Evolutionary conservation across 2,113 vertebrate species (phyloP).

Genomic region (Suncus etruscus): DNA sequence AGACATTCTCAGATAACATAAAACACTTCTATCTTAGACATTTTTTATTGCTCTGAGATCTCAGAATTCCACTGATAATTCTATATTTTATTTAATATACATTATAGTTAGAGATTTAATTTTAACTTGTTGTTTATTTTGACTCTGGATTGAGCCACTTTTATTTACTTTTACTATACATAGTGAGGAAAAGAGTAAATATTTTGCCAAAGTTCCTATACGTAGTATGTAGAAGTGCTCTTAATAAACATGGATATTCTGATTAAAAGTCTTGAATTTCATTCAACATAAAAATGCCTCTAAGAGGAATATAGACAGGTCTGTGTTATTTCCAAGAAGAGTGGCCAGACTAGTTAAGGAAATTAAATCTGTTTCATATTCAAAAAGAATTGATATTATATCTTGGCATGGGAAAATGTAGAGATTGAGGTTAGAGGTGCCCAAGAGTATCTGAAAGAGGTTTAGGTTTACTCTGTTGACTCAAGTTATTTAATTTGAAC

Average conservation of each 20-base stretch:
- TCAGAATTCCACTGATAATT: not conserved
- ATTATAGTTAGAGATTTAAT: not conserved
- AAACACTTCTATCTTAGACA: not conserved
- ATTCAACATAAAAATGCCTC: not conserved
- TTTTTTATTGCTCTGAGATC: not conserved
- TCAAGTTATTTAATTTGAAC: conserved; percentile 36
- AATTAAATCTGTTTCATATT: not conserved
- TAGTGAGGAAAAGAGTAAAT: not conserved
- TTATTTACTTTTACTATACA: not conserved
- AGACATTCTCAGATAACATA: not conserved
- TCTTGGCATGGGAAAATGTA: not conserved
- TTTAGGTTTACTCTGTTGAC: not conserved
- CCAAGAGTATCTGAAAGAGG: not conserved
- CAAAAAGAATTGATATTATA: not conserved
- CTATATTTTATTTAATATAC: not conserved
- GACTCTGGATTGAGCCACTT: not conserved
- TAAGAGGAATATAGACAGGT: not conserved
- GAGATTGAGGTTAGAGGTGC: not conserved
- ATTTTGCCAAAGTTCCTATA: not conserved
- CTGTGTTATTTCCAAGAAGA: not conserved
- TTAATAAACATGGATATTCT: conserved; percentile 10
- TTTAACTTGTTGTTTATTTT: not conserved
- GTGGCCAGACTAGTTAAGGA: not conserved
- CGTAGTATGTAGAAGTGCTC: not conserved
- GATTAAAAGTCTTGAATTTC: conserved; percentile 19